These are phyloP conservation scores for Hemichromis elongatus DNA, from an alignment of 2,113 vertebrate genomes.

Conservation along the genomic window DNA sequence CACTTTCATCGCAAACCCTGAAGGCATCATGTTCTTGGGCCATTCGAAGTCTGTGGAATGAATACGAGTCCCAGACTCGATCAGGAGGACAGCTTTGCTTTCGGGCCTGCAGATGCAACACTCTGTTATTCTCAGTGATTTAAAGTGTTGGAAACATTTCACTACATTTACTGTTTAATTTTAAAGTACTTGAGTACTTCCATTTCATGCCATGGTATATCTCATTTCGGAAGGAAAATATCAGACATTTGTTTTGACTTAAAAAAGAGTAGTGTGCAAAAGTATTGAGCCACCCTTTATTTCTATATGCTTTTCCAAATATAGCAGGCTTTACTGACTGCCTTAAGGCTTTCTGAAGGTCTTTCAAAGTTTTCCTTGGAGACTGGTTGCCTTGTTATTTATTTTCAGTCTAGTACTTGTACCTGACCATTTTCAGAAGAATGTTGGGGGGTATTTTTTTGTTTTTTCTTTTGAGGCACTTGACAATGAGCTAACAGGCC, in stretches of 20 bases:
- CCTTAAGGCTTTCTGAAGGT: neutral
- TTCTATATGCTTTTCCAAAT: neutral
- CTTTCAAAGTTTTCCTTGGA: neutral
- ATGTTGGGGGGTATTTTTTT: neutral
- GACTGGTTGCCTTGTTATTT: neutral
- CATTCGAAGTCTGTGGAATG: conserved; percentile 97
- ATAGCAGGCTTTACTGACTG: neutral
- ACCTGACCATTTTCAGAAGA: neutral
- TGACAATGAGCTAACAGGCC: neutral
- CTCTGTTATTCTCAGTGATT: neutral
- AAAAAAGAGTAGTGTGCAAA: neutral
- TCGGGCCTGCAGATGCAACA: conserved; percentile 78
- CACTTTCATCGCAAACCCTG: conserved; percentile 98
- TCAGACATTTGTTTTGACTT: neutral
- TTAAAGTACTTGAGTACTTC: neutral
- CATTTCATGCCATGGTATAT: neutral
- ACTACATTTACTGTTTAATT: neutral
- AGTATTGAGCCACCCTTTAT: neutral
- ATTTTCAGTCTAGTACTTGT: neutral
- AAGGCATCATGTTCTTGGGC: conserved; percentile 98
- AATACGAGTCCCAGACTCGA: conserved; percentile 92
- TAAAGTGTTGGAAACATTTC: neutral
- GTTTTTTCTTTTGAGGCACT: neutral
- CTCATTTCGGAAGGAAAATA: neutral
- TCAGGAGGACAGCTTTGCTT: conserved; percentile 86